Evolutionary conservation across 2,797 vertebrate species (phyloP).

Genomic region (Telmatherina bonti): DNA sequence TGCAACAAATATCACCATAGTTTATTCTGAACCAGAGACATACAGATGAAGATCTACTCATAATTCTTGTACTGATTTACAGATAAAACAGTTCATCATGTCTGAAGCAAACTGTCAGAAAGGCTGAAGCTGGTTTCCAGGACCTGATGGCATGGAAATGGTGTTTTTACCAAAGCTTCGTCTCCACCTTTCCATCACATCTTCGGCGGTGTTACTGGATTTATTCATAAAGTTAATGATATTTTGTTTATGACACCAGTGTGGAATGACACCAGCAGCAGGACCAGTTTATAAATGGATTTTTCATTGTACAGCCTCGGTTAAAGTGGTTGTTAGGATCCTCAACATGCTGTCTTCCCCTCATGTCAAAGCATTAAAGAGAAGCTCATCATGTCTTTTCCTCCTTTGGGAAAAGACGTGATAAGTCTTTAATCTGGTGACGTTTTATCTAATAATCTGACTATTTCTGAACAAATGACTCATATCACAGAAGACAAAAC

Average conservation of each 20-base stretch:
- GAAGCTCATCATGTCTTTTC: too few species aligned
- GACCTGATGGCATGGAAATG: neutral
- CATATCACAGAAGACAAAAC: slow-evolving; percentile 11
- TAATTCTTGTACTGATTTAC: slow-evolving; percentile 7
- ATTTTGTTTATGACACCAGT: slow-evolving; percentile 19
- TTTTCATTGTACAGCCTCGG: neutral
- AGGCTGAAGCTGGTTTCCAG: neutral
- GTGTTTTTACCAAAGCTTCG: neutral
- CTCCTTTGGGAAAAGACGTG: neutral
- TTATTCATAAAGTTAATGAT: neutral
- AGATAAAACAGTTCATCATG: slow-evolving; percentile 7
- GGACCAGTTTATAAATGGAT: neutral
- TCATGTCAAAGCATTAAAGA: too few species aligned
- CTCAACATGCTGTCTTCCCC: neutral
- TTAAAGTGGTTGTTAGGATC: neutral
- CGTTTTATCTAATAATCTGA: neutral
- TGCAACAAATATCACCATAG: neutral
- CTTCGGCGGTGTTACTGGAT: neutral
- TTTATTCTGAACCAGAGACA: slow-evolving; percentile 50
- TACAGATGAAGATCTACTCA: slow-evolving; percentile 16
- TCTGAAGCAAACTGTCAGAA: neutral
- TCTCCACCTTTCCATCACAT: neutral
- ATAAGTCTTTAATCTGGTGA: neutral
- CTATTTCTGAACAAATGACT: slow-evolving; percentile 5
- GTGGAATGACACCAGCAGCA: slow-evolving; percentile 49